Conservation (phyloP, 2,888 invertebrate species). For the Drosophila mayaguana region DNA sequence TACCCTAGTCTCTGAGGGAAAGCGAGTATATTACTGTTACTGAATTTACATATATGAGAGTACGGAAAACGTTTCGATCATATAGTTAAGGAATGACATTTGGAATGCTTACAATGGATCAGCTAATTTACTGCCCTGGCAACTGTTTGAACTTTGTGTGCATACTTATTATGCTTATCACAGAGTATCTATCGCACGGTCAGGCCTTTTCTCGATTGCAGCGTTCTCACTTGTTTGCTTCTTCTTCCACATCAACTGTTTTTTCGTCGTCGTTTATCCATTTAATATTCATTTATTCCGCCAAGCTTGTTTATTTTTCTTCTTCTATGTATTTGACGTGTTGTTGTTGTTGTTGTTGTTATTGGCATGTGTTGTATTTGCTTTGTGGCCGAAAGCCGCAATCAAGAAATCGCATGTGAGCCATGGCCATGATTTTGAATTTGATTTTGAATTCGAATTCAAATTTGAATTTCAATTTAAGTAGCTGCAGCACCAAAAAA, state of each 20-base stretch:
- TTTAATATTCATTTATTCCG: conserved; percentile 81
- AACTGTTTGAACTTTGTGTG: too few species aligned
- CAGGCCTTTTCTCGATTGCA: not conserved
- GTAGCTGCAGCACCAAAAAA: conserved; percentile 44
- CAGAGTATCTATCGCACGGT: conserved; percentile 19
- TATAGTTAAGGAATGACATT: not conserved
- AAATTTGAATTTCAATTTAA: conserved; percentile 47
- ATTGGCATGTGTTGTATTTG: conserved; percentile 34
- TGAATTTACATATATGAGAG: too few species aligned
- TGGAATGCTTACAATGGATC: not conserved
- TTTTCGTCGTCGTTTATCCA: conserved; percentile 45
- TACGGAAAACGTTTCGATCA: not conserved
- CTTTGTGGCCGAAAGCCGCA: conserved; percentile 54
- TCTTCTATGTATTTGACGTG: conserved; percentile 18
- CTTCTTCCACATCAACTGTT: conserved; percentile 27
- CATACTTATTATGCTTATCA: not conserved
- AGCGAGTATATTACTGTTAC: not conserved
- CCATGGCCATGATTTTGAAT: conserved; percentile 80
- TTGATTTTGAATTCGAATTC: conserved; percentile 56
- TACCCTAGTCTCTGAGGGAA: not conserved
- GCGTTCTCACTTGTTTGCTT: conserved; percentile 28
- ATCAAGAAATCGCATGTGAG: conserved; percentile 78
- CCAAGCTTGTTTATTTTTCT: conserved; percentile 61
- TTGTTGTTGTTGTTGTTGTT: conserved; percentile 20
- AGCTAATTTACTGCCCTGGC: not conserved